A percentile compares a stretch with the other conserved stretches of the same genome.
These are phyloP conservation scores for Lordiphosa collinella DNA, from an alignment of 1,140 invertebrate species.

Conservation along the genomic window DNA sequence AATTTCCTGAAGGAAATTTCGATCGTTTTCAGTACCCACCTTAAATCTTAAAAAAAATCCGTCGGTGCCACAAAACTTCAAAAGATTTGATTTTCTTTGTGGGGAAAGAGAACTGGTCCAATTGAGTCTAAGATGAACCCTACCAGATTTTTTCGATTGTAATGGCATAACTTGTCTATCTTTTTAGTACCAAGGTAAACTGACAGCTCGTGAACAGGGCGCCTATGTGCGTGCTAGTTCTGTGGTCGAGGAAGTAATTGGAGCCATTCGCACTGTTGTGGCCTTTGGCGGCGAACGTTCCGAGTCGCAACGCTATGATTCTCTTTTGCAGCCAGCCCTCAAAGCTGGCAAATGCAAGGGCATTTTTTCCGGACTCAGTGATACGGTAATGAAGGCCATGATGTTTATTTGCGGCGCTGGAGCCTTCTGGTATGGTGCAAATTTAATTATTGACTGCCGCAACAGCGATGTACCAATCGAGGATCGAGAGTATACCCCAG, in stretches of 20 bases:
- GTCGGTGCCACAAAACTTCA: too few relatives aligned
- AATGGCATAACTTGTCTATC: constrained; percentile 61
- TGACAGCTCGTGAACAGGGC: constrained; percentile 84
- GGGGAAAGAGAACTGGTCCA: too few relatives aligned
- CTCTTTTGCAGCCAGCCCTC: constrained; percentile 75
- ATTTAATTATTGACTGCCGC: constrained; percentile 83
- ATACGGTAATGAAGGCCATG: constrained; percentile 89
- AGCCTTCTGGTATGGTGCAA: constrained; percentile 92
- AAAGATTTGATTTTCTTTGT: too few relatives aligned
- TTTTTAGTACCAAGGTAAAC: constrained; percentile 85
- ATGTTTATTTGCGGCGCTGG: constrained; percentile 90
- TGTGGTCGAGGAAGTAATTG: constrained; percentile 89
- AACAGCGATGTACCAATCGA: constrained; percentile 47
- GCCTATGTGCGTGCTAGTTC: constrained; percentile 88
- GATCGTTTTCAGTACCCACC: too few relatives aligned
- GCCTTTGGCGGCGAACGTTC: constrained; percentile 89
- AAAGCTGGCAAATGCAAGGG: constrained; percentile 86
- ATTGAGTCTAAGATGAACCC: too few relatives aligned
- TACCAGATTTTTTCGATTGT: too few relatives aligned
- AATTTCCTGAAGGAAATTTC: too few relatives aligned
- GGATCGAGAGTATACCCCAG: constrained; percentile 84
- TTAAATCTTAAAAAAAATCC: too few relatives aligned
- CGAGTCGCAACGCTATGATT: constrained; percentile 87
- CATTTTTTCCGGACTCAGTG: constrained; percentile 86
- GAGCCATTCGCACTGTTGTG: constrained; percentile 87